Evolutionary conservation across 2,113 vertebrate genomes (phyloP), one percentile per base, ranked within the genome.

Genomic region (Stercorarius parasiticus): DNA sequence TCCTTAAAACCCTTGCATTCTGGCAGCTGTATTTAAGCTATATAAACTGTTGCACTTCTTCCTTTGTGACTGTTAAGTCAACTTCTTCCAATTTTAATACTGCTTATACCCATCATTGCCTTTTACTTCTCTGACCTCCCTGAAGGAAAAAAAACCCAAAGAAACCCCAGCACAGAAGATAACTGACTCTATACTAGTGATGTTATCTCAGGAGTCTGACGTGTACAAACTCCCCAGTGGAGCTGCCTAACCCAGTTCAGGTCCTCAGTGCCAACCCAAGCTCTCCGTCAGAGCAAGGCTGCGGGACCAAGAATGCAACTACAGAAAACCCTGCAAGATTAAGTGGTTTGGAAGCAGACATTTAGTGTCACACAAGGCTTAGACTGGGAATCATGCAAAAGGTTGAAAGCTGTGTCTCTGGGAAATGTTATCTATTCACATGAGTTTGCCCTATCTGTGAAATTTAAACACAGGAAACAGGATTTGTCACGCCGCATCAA

Each of bases 61-160:
- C 36, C 43, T 67, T 91, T 86, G 64, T 86, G 77, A 80, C 43
- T 95, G 66, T 92, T 96, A 86, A 3, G 42, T 85, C 94, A 96
- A 42, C 69, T 95, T 77, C 77, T 94, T 97, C 67, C 56, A 73
- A 52, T 61, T 86, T 89, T 61, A 92, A 66, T 71, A 59, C 8
- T 49, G 22, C 49, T 82, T 72, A 82, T 38, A 76, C 22, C 22
- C 38, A 86, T 84, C 47, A 70, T 36, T 89, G 53, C n/a, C 53
- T 92, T 94, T 88, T 70, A 90, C 19, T 40, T 67, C 78, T 59
- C 61, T 87, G 66, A 82, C 14, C 16, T 84, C 38, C 58, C 36
- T 45, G 32, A 66, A 78, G 14, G 7, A 59, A 71, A 29, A 43
- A 55, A 55, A 55, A 56, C 30, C 32, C 11, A 5, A 20, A 56